Evolutionary conservation across 64 coral and sea anemone genomes (phyloP).

Genomic region (Hydrozoanthus tunicans): DNA sequence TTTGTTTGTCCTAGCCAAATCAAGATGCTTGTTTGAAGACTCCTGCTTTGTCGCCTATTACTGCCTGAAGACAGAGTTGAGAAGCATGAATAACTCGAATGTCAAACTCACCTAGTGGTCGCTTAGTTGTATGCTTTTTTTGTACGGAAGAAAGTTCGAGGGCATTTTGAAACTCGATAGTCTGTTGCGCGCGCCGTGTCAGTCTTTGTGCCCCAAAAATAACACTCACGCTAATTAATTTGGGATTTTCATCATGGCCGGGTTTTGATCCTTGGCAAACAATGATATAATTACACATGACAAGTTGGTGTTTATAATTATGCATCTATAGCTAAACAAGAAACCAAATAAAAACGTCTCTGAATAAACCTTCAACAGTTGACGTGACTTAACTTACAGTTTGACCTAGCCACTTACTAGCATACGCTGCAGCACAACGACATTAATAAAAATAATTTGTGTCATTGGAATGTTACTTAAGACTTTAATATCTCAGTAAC

Average conservation of each 20-base stretch:
- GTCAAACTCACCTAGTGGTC: background rate
- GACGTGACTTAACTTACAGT: too few relatives aligned
- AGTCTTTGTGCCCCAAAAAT: background rate
- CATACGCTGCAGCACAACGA: too few relatives aligned
- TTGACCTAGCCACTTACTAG: too few relatives aligned
- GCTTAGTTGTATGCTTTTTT: too few relatives aligned
- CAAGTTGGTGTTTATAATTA: conserved; percentile 32
- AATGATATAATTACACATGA: conserved; percentile 17
- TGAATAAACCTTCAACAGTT: too few relatives aligned
- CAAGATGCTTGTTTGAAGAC: conserved; percentile 6
- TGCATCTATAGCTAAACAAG: background rate
- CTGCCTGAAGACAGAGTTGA: background rate
- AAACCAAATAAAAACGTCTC: too few relatives aligned
- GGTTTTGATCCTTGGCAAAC: background rate
- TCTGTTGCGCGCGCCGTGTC: conserved; percentile 11
- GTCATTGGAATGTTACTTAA: too few relatives aligned
- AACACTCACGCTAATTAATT: conserved; percentile 15
- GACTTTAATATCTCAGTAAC: too few relatives aligned
- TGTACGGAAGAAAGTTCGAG: background rate
- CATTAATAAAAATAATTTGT: too few relatives aligned
- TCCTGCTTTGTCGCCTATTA: background rate
- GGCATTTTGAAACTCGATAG: conserved; percentile 6
- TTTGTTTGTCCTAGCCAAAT: background rate
- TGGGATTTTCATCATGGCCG: background rate
- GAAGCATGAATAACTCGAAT: background rate